A percentile compares a stretch with the other conserved stretches of the same genome.
Evolutionary conservation across 2,797 vertebrate genomes (phyloP).

Genomic region (Scleropages formosus): DNA sequence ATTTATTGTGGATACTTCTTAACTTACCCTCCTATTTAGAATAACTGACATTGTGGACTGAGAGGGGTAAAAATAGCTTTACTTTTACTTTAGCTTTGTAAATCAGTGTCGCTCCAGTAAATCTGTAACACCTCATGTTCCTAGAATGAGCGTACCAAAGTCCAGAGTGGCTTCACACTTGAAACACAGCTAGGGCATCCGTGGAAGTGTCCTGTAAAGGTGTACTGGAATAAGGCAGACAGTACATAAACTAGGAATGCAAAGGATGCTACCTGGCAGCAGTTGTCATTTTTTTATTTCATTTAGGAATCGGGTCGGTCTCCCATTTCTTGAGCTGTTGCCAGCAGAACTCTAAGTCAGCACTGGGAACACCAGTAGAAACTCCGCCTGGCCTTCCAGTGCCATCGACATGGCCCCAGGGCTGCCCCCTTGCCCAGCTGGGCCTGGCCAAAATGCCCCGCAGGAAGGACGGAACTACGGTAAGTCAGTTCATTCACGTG

Average conservation of each 20-base stretch:
- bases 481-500: conserved; percentile 37
- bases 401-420: conserved; percentile 58
- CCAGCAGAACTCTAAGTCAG: conserved; percentile 56
- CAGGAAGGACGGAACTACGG: conserved; percentile 68
- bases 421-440: conserved; percentile 50
- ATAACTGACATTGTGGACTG: neutral
- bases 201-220: too few species aligned
- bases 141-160: too few species aligned
- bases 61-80: neutral
- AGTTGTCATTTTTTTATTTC: conserved; percentile 7
- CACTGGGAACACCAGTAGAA: conserved; percentile 55
- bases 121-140: too few species aligned
- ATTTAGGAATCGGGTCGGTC: conserved; percentile 69
- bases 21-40: too few species aligned
- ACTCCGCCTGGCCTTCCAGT: conserved; percentile 57
- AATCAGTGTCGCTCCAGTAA: too few species aligned
- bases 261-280: too few species aligned
- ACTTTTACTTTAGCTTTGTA: too few species aligned
- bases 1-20: too few species aligned
- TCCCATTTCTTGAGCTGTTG: conserved; percentile 72
- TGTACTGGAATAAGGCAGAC: too few species aligned
- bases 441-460: conserved; percentile 63
- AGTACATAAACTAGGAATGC: too few species aligned
- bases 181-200: too few species aligned
- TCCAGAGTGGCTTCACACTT: too few species aligned